These are phyloP conservation scores for Antheraea mylitta DNA, from an alignment of 1,140 invertebrate species.

Conservation along the genomic window DNA sequence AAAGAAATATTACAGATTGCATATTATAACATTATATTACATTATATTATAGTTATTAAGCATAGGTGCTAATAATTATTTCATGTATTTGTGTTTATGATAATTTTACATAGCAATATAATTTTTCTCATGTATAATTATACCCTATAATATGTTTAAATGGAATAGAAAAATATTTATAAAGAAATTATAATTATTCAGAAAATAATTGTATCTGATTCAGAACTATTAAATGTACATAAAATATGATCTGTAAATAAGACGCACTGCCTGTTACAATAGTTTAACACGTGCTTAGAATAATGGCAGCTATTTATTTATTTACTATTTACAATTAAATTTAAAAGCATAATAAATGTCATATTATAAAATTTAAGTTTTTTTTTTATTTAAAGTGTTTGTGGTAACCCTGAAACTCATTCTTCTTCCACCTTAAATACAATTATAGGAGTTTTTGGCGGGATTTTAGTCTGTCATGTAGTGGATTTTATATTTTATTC, in stretches of 20 bases:
- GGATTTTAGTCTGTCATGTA: no score
- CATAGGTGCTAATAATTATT: conserved; percentile 33
- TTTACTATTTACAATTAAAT: conserved; percentile 48
- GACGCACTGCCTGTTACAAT: conserved; percentile 43
- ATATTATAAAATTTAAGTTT: background rate
- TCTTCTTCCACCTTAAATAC: no score
- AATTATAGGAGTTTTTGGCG: no score
- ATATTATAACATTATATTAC: background rate
- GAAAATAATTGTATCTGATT: no score
- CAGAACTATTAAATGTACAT: conserved; percentile 10
- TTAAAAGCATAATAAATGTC: conserved; percentile 57
- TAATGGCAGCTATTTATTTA: conserved; percentile 49
- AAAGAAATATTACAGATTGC: conserved; percentile 37
- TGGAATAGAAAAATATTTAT: no score
- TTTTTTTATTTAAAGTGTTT: conserved; percentile 1
- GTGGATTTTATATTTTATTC: no score
- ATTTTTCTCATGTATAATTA: background rate
- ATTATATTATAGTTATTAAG: conserved; percentile 1
- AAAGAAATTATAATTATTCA: no score
- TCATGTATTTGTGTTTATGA: conserved; percentile 25
- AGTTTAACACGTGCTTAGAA: conserved; percentile 3
- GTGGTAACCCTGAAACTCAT: no score
- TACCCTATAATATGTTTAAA: no score
- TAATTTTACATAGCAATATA: conserved; percentile 21
- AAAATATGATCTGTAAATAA: conserved; percentile 20